These are phyloP conservation scores for Euphydryas editha DNA, from an alignment of 2,888 invertebrate genomes.

Conservation along the genomic window DNA sequence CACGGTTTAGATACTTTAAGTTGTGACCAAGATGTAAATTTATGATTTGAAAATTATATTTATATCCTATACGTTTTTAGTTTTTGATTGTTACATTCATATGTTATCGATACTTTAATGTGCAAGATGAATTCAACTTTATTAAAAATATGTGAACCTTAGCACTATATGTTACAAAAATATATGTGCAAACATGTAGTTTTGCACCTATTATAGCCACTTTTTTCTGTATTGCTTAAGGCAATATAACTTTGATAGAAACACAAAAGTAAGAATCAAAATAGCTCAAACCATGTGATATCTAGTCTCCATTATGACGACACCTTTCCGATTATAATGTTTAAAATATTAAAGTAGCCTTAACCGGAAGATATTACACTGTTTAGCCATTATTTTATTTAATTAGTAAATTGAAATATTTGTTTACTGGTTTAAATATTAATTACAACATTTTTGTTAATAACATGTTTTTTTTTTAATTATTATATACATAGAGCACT, in stretches of 20 bases:
- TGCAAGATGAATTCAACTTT: background rate
- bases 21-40: background rate
- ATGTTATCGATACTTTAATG: background rate
- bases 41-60: background rate
- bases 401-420: background rate
- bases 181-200: background rate
- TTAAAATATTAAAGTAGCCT: conserved; percentile 30
- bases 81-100: conserved; percentile 1
- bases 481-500: conserved; percentile 54
- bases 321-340: conserved; percentile 52
- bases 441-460: conserved; percentile 25
- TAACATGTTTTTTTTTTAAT: conserved; percentile 33
- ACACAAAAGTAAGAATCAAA: conserved; percentile 40
- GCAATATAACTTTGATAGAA: conserved; percentile 47
- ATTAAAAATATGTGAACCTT: background rate
- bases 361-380: conserved; percentile 36
- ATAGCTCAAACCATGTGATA: conserved; percentile 81
- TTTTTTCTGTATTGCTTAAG: conserved; percentile 39
- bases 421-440: conserved; percentile 28
- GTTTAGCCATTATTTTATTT: conserved; percentile 24
- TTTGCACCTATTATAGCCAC: background rate
- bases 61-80: background rate
- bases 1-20: background rate
- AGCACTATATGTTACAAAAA: background rate
- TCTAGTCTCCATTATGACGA: conserved; percentile 74